Conservation (phyloP, 1,140 invertebrate genomes). For the Drosophila pectinifera region DNA sequence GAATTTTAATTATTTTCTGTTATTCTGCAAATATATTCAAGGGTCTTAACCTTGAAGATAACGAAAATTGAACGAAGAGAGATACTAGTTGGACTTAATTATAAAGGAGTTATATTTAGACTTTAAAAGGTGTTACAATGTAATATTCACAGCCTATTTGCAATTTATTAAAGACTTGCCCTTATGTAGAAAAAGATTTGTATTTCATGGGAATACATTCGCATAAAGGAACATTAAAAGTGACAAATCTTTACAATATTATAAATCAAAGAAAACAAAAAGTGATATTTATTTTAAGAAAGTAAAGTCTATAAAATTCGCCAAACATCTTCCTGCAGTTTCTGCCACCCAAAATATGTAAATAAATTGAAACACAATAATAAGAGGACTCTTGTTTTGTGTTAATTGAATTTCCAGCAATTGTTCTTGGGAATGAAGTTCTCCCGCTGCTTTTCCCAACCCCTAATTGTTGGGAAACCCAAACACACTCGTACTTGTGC, state of each 20-base stretch:
- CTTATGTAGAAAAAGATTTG: too few species aligned
- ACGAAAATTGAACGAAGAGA: neutral
- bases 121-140: neutral
- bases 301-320: neutral
- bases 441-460: conserved; percentile 20
- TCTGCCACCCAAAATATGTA: neutral
- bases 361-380: neutral
- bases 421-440: neutral
- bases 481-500: neutral
- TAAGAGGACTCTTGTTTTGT: neutral
- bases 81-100: neutral
- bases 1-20: too few species aligned
- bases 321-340: neutral
- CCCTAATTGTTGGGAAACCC: conserved; percentile 3
- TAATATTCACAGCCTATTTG: neutral
- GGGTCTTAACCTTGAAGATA: neutral
- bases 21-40: neutral
- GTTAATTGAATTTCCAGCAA: neutral
- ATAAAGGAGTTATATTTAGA: too few species aligned
- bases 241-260: neutral
- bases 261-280: neutral
- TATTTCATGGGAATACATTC: too few species aligned
- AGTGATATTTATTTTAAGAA: neutral
- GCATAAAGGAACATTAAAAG: neutral
- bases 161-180: too few species aligned